Evolutionary conservation across 1,140 invertebrate species (phyloP), one percentile per base, ranked within the genome.

Genomic region (Prorops nasuta): DNA sequence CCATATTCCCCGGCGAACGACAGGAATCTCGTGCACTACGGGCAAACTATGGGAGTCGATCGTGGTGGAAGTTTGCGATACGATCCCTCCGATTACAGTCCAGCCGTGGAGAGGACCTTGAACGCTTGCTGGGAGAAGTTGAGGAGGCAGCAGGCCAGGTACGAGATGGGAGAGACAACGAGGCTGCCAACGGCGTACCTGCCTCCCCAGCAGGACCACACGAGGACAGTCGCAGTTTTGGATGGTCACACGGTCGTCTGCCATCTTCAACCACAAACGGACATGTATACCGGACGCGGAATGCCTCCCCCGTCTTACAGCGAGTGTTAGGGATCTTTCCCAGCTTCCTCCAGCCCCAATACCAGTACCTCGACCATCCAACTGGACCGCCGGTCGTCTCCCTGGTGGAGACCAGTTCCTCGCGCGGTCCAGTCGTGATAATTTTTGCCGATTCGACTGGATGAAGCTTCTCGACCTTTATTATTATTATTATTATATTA

Each of bases 161-260:
- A 72, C 55, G 71, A 74, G 47, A 63, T 71, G 24, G 71, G 68
- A 32, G 84, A 85, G 24, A 57, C 83, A 64, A 68, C 72, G 36
- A 76, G 80, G 49, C 74, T 81, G 20, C 76, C 60, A 68, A 72
- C 57, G 63, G 69, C 44, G 64, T 80, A 69, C 67, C 71, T 76
- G 60, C 43, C 79, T 58, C 69, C 81, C 67, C 45, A 80, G 67
- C 68, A 81, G 68, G 77, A 85, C 63, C 71, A 83, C 79, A 67
- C 83, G 76, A 78, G 81, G 77, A 80, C 87, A 65, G 87, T 90
- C 3, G 89, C 89, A 1, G 88, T 91, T 1, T 74, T 91, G 9
- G 88, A 90, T 66, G 88, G 89, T 1, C 87, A 91, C 59, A 90
- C 88, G 49, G 90, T 92, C 22, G 87, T 91, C 9, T 90, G 89